A percentile compares a stretch with the other conserved stretches of the same genome.
These are phyloP conservation scores for Acanthosepion esculentum DNA, from an alignment of 2,888 invertebrate species.

Conservation along the genomic window DNA sequence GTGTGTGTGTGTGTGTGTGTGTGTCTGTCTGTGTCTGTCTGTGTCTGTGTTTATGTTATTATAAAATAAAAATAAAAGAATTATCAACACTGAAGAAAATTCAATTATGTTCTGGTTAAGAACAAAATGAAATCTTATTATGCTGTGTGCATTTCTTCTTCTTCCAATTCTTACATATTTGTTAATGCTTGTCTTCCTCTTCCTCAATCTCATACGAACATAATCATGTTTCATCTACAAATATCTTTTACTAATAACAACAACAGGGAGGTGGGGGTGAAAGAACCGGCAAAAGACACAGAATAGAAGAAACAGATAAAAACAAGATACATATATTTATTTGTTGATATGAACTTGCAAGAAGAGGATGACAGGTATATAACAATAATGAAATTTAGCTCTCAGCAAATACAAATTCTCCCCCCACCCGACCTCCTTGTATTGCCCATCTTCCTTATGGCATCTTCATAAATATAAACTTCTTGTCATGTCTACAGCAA, in stretches of 20 bases:
- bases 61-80: neutral
- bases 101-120: neutral
- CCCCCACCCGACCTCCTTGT: neutral
- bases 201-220: neutral
- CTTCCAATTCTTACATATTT: neutral
- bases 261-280: neutral
- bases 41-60: neutral
- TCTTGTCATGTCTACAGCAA: slow-evolving; percentile 16
- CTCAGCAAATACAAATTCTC: neutral
- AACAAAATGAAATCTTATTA: neutral
- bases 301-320: neutral
- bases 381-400: slow-evolving; percentile 1
- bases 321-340: neutral
- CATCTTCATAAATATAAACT: neutral
- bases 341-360: neutral
- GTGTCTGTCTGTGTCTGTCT: neutral
- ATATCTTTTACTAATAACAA: neutral
- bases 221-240: slow-evolving; percentile 12
- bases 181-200: too few relatives aligned
- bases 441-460: neutral
- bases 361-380: neutral
- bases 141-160: neutral
- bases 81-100: neutral
- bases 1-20: neutral
- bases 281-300: neutral